phyloP scores from a whole-genome alignment of 2,797 vertebrate species.

The Poeciliopsis paucimaculata region DNA sequence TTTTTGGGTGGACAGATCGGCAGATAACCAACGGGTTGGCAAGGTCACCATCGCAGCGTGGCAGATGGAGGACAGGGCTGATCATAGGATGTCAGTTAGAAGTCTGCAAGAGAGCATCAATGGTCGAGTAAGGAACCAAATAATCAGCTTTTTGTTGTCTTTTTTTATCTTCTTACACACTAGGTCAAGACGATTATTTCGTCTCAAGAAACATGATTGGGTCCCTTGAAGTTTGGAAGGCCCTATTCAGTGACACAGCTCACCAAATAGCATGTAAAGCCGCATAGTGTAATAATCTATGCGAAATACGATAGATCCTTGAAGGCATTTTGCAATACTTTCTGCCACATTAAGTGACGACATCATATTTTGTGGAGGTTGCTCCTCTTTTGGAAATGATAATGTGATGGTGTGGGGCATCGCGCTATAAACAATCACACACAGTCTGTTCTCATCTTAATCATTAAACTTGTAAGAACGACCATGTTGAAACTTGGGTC shows the following conservation, averaged over 20 bases:
- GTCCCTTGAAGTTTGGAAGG: background rate
- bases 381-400: no score
- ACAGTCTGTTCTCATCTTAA: no score
- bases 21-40: constrained; percentile 91
- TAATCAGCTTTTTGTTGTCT: background rate
- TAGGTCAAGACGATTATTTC: background rate
- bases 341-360: no score
- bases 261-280: background rate
- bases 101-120: constrained; percentile 89
- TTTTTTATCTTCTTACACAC: background rate
- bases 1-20: constrained; percentile 83
- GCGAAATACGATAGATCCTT: no score
- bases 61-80: constrained; percentile 94
- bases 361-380: no score
- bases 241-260: background rate
- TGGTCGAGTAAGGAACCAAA: constrained; percentile 83
- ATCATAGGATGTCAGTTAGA: constrained; percentile 84
- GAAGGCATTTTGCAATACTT: no score
- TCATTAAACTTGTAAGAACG: no score
- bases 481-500: no score
- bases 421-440: no score
- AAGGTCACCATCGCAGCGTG: constrained; percentile 89
- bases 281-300: no score
- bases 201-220: background rate
- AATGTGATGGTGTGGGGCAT: no score